A percentile compares a stretch with the other conserved stretches of the same genome.
Evolutionary conservation across 2,797 vertebrate species (phyloP).

Genomic region (Squalus acanthias): DNA sequence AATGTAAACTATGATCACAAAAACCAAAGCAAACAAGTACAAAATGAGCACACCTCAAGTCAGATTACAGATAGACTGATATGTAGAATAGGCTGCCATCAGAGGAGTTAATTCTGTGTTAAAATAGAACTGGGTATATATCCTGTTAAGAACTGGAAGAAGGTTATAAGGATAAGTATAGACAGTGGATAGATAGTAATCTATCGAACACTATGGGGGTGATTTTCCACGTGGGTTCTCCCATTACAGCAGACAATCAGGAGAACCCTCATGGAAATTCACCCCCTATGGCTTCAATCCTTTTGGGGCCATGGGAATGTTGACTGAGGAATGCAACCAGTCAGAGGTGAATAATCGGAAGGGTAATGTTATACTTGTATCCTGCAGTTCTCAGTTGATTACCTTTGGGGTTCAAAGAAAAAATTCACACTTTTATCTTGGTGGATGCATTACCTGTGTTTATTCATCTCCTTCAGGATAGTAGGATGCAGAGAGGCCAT

Average conservation of each 20-base stretch:
- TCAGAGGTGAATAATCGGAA: conserved; percentile 7
- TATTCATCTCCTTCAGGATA: background rate
- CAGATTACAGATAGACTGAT: background rate
- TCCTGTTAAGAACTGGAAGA: conserved; percentile 8
- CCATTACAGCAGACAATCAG: conserved; percentile 11
- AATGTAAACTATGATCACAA: background rate
- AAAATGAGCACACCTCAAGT: background rate
- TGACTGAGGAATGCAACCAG: conserved; percentile 17
- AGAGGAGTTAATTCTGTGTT: background rate
- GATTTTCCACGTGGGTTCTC: background rate
- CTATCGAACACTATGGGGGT: conserved; percentile 7
- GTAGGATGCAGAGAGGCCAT: too few relatives aligned
- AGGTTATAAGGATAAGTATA: background rate
- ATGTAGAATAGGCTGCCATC: background rate
- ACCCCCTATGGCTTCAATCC: background rate
- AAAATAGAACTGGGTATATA: conserved; percentile 2
- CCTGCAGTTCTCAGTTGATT: conserved; percentile 15
- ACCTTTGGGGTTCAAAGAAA: background rate
- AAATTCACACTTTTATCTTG: background rate
- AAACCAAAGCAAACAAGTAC: background rate
- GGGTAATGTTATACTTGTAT: background rate
- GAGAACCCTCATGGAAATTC: conserved; percentile 10
- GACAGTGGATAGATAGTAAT: conserved; percentile 1
- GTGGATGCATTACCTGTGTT: background rate
- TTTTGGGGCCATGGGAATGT: conserved; percentile 27